Evolutionary conservation across 2,113 vertebrate genomes (phyloP).

Genomic region (Semnornis frantzii): DNA sequence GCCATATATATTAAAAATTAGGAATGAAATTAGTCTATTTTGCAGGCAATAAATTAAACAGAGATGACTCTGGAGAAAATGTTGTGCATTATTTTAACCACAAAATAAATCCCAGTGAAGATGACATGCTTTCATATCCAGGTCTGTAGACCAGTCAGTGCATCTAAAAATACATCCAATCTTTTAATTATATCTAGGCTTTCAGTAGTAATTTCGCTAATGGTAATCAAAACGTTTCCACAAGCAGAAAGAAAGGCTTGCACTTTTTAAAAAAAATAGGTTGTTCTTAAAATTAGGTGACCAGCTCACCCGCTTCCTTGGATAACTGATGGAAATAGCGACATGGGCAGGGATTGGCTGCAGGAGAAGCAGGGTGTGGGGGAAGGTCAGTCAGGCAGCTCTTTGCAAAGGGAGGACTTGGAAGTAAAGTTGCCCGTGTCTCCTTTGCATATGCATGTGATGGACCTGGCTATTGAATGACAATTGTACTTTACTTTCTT

Average conservation of each 20-base stretch:
- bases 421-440: background rate
- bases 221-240: background rate
- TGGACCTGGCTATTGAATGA: background rate
- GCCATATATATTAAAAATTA: background rate
- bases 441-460: conserved; percentile 9
- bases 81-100: background rate
- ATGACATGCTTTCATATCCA: conserved; percentile 2
- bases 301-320: background rate
- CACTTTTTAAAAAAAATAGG: background rate
- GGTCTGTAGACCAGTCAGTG: background rate
- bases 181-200: conserved; percentile 25
- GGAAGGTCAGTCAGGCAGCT: background rate
- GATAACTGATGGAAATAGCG: fast-evolving
- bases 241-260: background rate
- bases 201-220: background rate
- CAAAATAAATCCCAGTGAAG: conserved; percentile 33
- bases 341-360: background rate
- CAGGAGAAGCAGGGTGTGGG: background rate
- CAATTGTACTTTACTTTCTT: conserved; percentile 7
- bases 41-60: conserved; percentile 32
- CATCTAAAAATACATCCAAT: background rate
- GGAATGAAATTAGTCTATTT: conserved; percentile 38
- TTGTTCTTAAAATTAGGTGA: background rate
- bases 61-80: conserved; percentile 12
- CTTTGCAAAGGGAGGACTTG: background rate